phyloP scores from a whole-genome alignment of 1,140 invertebrate species.

The Scaptomyza graminum region DNA sequence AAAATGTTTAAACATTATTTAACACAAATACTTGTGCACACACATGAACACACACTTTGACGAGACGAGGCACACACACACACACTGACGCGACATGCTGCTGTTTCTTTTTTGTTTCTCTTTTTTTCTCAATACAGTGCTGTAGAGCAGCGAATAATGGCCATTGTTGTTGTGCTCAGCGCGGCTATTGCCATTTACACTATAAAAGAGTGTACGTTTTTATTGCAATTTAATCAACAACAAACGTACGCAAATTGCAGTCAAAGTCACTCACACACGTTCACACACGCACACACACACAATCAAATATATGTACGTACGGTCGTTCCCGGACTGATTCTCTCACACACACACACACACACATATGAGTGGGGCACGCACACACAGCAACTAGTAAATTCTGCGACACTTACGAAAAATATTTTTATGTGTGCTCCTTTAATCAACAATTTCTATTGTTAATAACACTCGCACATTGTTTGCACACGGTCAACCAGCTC shows the following conservation, averaged over 20 bases:
- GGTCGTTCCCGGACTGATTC: constrained; percentile 44
- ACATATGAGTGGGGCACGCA: constrained; percentile 43
- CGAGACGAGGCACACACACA: constrained; percentile 45
- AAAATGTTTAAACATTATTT: constrained; percentile 75
- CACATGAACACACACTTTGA: constrained; percentile 40
- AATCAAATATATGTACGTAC: constrained; percentile 29
- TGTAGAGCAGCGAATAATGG: constrained; percentile 38
- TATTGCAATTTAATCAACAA: constrained; percentile 50
- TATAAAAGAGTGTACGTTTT: constrained; percentile 49
- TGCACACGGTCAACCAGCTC: constrained; percentile 22
- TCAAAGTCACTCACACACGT: constrained; percentile 68
- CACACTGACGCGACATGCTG: constrained; percentile 47
- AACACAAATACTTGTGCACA: constrained; percentile 64
- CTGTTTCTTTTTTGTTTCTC: constrained; percentile 39
- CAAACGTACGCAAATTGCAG: constrained; percentile 67
- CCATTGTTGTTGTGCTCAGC: constrained; percentile 31
- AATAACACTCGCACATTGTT: constrained; percentile 55
- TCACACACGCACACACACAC: constrained; percentile 44
- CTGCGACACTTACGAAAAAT: constrained; percentile 75
- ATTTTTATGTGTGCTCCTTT: constrained; percentile 26
- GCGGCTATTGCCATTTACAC: constrained; percentile 38
- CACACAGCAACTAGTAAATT: constrained; percentile 79
- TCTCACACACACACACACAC: constrained; percentile 32
- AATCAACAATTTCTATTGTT: constrained; percentile 55
- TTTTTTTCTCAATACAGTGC: constrained; percentile 35